Conservation (phyloP, 2,113 vertebrate genomes). For the Henicopernis longicauda region DNA sequence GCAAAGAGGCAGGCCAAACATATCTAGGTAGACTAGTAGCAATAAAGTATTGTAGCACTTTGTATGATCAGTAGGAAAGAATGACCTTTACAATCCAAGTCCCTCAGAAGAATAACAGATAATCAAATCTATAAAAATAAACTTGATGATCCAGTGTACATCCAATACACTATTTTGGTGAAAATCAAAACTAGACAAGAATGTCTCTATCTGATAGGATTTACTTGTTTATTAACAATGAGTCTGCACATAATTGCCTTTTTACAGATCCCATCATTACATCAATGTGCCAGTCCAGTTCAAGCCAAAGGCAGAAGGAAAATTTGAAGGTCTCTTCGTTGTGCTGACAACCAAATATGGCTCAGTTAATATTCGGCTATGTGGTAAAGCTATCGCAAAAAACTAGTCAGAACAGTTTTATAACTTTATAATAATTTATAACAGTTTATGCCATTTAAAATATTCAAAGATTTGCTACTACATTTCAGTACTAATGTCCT, state of each 20-base stretch:
- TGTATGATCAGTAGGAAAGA: background rate
- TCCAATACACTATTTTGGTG: background rate
- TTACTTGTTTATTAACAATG: background rate
- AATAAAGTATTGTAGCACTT: background rate
- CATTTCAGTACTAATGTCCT: constrained; percentile 9
- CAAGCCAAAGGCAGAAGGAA: constrained; percentile 79
- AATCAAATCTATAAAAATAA: background rate
- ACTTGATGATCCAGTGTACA: background rate
- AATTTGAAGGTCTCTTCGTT: constrained; percentile 77
- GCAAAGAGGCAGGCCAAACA: background rate
- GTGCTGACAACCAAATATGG: constrained; percentile 75
- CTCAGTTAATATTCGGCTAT: constrained; percentile 79
- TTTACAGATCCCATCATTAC: constrained; percentile 85
- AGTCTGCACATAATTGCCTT: background rate
- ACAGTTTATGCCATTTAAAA: background rate
- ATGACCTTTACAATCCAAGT: background rate
- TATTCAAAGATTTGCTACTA: background rate
- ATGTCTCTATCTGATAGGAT: background rate
- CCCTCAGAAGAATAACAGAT: background rate
- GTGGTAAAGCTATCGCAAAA: constrained; percentile 78
- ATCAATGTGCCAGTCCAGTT: constrained; percentile 94
- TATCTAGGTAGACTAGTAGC: background rate
- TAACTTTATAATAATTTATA: background rate
- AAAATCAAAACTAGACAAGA: background rate
- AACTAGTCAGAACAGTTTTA: background rate